Conservation (phyloP, 2,113 vertebrate genomes). For the Lathamus discolor region DNA sequence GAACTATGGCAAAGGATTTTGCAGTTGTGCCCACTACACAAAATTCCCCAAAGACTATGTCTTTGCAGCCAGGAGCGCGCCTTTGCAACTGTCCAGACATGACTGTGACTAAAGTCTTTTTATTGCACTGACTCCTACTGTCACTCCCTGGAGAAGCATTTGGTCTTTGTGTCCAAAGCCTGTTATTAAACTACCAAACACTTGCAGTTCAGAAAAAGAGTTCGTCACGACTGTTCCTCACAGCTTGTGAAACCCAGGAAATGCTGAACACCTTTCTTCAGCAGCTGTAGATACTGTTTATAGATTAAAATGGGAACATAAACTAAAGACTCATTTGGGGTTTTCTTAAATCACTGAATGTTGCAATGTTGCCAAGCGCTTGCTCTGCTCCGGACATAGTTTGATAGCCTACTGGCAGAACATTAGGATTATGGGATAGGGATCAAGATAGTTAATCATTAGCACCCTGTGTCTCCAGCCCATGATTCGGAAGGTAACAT, state of each 20-base stretch:
- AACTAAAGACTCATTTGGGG: not conserved
- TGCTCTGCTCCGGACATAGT: slow-evolving; percentile 24
- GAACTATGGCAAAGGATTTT: not conserved
- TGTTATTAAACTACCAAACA: not conserved
- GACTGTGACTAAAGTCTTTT: not conserved
- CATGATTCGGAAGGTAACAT: slow-evolving; percentile 27
- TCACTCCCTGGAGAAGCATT: not conserved
- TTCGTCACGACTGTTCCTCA: not conserved
- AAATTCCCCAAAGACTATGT: not conserved
- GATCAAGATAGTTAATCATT: slow-evolving; percentile 32
- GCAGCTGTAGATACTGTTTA: not conserved
- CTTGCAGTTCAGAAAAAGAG: not conserved
- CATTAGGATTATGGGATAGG: not conserved
- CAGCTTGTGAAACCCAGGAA: not conserved
- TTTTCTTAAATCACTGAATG: slow-evolving; percentile 18
- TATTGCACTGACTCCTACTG: not conserved
- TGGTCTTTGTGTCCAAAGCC: not conserved
- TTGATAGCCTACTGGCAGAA: slow-evolving; percentile 57
- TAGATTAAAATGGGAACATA: not conserved
- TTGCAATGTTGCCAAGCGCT: not conserved
- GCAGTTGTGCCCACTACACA: not conserved
- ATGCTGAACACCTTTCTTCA: not conserved
- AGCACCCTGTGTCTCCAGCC: not conserved
- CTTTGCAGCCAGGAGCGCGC: not conserved
- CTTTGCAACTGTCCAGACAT: fast-evolving